These are phyloP conservation scores for Hirtodrosophila confusa DNA, from an alignment of 2,888 invertebrate genomes.

Conservation along the genomic window DNA sequence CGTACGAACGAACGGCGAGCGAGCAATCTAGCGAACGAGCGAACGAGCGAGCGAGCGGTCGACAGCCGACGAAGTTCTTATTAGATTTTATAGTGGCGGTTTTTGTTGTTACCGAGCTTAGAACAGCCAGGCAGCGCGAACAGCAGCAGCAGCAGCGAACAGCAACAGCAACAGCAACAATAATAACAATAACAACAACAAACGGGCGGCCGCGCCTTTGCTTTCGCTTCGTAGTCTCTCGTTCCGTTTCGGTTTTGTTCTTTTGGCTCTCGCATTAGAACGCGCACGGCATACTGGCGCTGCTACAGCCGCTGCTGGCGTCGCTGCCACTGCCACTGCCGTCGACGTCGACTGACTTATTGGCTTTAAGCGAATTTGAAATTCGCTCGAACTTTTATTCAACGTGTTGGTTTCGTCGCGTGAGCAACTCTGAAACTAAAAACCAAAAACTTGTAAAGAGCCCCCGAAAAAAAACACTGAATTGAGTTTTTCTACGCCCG, in stretches of 20 bases:
- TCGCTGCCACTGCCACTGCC: constrained; percentile 17
- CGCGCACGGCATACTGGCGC: constrained; percentile 10
- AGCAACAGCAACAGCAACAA: constrained; percentile 23
- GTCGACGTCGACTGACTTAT: constrained; percentile 65
- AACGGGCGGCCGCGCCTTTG: constrained; percentile 64
- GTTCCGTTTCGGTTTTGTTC: constrained; percentile 52
- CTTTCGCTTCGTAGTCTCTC: constrained; percentile 29
- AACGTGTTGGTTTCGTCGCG: constrained; percentile 78
- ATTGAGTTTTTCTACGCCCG: constrained; percentile 34
- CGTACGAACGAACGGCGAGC: constrained; percentile 8
- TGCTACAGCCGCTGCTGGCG: constrained; percentile 19
- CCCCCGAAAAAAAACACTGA: constrained; percentile 29
- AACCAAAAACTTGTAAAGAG: constrained; percentile 44
- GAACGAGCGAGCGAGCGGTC: constrained; percentile 20
- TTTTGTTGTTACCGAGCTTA: constrained; percentile 49
- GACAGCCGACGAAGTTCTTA: constrained; percentile 59
- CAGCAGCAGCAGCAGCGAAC: constrained; percentile 17
- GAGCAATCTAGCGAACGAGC: too few species aligned
- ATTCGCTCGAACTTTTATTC: constrained; percentile 77
- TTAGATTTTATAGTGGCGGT: constrained; percentile 66
- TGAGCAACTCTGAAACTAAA: constrained; percentile 73
- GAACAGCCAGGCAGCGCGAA: constrained; percentile 37
- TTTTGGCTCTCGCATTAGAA: constrained; percentile 53
- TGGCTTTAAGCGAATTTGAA: constrained; percentile 78
- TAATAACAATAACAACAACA: constrained; percentile 39